These are phyloP conservation scores for Drosophila vallismaia DNA, from an alignment of 2,888 invertebrate genomes.

Conservation along the genomic window DNA sequence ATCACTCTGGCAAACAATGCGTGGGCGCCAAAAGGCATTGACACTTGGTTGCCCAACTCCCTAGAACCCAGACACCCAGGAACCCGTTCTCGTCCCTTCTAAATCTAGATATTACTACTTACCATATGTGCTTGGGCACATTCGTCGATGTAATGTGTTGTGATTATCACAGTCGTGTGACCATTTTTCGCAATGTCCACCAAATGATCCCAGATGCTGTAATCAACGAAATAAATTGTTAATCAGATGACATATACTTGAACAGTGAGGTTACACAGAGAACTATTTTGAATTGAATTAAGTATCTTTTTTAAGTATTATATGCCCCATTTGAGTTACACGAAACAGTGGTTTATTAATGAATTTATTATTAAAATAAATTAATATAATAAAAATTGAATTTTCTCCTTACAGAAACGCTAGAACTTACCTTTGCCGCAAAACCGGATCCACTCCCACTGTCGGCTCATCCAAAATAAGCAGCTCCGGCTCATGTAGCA, in stretches of 20 bases:
- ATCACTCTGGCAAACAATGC: constrained; percentile 75
- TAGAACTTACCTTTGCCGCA: constrained; percentile 88
- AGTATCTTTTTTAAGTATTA: too few species aligned
- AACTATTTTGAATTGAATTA: background rate
- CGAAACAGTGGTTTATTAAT: too few species aligned
- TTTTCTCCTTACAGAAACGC: constrained; percentile 4
- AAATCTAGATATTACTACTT: constrained; percentile 81
- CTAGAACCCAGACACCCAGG: background rate
- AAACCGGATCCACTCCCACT: constrained; percentile 95
- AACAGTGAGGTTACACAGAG: background rate
- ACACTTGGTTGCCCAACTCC: constrained; percentile 46
- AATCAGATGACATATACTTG: constrained; percentile 19
- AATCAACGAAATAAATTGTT: constrained; percentile 51
- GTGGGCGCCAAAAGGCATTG: constrained; percentile 70
- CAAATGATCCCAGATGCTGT: constrained; percentile 92
- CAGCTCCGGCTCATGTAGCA: constrained; percentile 94
- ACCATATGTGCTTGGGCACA: constrained; percentile 92
- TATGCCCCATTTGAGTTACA: too few species aligned
- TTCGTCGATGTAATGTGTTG: constrained; percentile 95
- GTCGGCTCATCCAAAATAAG: constrained; percentile 97
- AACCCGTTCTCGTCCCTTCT: background rate
- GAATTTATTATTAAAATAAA: too few species aligned
- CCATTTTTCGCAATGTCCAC: constrained; percentile 91
- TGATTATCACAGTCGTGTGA: constrained; percentile 92
- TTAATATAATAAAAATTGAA: too few species aligned